Base-by-base conservation (phyloP, 2,888 invertebrate genomes). In the Ornithoptera alexandrae region DNA sequence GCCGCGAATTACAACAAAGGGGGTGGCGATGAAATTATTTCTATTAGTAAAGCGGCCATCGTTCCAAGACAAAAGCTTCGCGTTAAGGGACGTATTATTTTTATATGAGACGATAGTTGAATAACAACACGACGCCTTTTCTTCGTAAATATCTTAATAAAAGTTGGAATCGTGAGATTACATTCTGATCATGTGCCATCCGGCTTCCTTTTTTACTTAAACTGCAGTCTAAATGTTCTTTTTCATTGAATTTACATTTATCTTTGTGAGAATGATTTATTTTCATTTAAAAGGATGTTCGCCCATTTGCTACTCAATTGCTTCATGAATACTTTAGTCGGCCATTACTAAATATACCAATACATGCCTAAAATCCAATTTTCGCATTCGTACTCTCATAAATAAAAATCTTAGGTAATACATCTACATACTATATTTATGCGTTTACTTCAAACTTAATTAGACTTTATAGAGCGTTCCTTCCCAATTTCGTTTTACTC, bases 391-490 rank as follows among this genome's bases (percentile, higher is more conserved):
- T 30, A 22, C 62, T 46, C 42, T 22, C 12, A 22, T 53, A 53
- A 22, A 60, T 60, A n/a, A 46, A 46, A 12, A 46, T 53, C 4
- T n/a, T 18, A 5, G 18, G n/a, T 12, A 15, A 18, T 53, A 36
- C 8, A 30, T 63, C 10, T 58, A 5, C 22, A 46, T 18, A 10
- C 30, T 53, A 30, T 63, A 53, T 89, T 89, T 90, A 87, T 90
- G 88, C 88, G 87, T 90, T 89, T 87, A 89, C 87, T 90, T 89
- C 87, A 87, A 90, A 90, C 91, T 91, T 92, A 92, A 92, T 92
- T 92, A 92, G 90, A 92, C 84, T 92, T 92, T 92, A 91, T 92
- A 91, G 91, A 92, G 91, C 91, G 90, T 92, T 92, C 87, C 92
- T 89, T 88, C 90, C 85, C 89, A 90, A 90, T 91, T 92, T 88